Evolutionary conservation across 2,113 vertebrate species (phyloP).

Genomic region (Gavialis gangeticus): DNA sequence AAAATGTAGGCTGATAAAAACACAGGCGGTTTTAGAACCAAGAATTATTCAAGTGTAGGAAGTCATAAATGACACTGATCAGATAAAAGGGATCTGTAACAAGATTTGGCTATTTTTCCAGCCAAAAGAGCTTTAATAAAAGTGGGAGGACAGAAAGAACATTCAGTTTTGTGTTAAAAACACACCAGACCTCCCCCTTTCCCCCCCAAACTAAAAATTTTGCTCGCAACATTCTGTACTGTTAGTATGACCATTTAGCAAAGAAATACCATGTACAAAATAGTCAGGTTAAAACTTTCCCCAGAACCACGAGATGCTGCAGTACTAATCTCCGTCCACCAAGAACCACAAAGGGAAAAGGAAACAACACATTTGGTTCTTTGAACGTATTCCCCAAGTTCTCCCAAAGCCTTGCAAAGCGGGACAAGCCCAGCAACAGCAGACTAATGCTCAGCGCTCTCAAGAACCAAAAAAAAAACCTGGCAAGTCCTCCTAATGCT

Average conservation of each 20-base stretch:
- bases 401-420: constrained; percentile 7
- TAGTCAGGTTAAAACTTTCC: not conserved
- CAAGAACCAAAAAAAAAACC: not conserved
- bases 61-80: not conserved
- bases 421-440: not conserved
- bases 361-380: not conserved
- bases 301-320: too few species aligned
- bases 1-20: not conserved
- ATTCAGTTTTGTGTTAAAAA: not conserved
- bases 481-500: not conserved
- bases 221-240: not conserved
- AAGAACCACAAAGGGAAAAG: not conserved
- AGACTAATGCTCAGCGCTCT: not conserved
- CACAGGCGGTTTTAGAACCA: not conserved
- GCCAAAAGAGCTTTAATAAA: not conserved
- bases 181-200: too few species aligned
- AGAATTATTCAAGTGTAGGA: not conserved
- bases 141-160: not conserved
- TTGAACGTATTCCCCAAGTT: not conserved
- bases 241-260: not conserved
- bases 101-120: not conserved
- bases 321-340: not conserved
- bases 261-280: not conserved
- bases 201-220: not conserved
- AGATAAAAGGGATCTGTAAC: not conserved